A percentile compares a stretch with the other conserved stretches of the same genome.
Conservation (phyloP, 2,113 vertebrate genomes). For the Ictalurus punctatus region DNA sequence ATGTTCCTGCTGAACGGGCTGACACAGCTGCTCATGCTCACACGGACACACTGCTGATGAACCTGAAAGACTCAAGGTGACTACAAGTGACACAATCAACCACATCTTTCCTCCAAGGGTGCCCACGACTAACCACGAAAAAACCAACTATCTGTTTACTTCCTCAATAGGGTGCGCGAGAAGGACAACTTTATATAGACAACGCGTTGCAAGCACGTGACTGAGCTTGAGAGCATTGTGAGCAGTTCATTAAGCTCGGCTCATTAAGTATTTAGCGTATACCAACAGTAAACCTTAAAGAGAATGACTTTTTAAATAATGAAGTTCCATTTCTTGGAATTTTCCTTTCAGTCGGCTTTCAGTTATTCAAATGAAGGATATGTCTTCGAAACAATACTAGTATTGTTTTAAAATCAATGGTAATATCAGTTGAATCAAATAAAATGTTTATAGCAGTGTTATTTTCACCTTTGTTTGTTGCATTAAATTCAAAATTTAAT, state of each 20-base stretch:
- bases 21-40: slow-evolving; percentile 65
- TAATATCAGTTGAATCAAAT: neutral
- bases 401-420: neutral
- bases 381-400: neutral
- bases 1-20: slow-evolving; percentile 60
- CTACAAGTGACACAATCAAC: neutral
- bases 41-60: slow-evolving; percentile 67
- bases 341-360: neutral
- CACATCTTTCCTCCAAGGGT: neutral
- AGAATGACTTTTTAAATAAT: neutral
- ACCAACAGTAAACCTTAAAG: no score
- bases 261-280: no score
- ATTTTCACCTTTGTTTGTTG: neutral
- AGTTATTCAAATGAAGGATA: neutral
- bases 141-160: neutral
- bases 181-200: neutral
- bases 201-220: neutral
- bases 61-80: slow-evolving; percentile 23
- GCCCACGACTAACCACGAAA: neutral
- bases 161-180: slow-evolving; percentile 3
- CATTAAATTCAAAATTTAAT: neutral
- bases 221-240: neutral
- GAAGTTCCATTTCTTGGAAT: no score
- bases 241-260: neutral
- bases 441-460: neutral